Evolutionary conservation across 2,888 invertebrate species (phyloP).

Genomic region (Drosophila multiciliata): DNA sequence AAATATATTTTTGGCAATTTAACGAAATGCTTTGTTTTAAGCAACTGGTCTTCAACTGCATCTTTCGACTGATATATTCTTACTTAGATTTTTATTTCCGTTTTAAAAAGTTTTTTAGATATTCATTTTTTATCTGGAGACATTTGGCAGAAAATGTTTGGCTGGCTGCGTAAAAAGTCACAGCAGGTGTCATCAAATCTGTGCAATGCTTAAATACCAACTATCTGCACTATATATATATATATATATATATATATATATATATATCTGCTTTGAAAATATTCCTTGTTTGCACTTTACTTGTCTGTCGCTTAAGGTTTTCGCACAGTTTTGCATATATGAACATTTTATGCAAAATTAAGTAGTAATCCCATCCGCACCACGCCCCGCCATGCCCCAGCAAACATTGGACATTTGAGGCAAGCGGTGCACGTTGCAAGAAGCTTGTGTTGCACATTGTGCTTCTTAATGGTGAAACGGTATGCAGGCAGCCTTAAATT

Average conservation of each 20-base stretch:
- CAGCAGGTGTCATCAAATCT: slow-evolving; percentile 47
- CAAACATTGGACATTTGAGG: slow-evolving; percentile 24
- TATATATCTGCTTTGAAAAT: slow-evolving; percentile 27
- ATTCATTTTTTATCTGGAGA: background rate
- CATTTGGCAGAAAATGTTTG: background rate
- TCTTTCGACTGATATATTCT: background rate
- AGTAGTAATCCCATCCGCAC: slow-evolving; percentile 3
- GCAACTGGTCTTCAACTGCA: background rate
- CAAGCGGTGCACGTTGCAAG: slow-evolving; percentile 43
- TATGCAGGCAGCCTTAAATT: slow-evolving; percentile 62
- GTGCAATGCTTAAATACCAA: slow-evolving; percentile 38
- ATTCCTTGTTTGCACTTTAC: slow-evolving; percentile 46
- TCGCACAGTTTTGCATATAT: slow-evolving; percentile 48
- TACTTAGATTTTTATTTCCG: background rate
- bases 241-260: slow-evolving; percentile 14
- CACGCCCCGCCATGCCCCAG: background rate
- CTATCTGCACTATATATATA: slow-evolving; percentile 29
- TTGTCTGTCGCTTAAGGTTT: slow-evolving; percentile 20
- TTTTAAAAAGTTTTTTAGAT: background rate
- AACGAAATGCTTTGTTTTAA: background rate
- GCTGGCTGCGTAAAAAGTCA: slow-evolving; percentile 21
- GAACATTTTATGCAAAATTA: slow-evolving; percentile 53
- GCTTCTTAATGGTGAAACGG: slow-evolving; percentile 55
- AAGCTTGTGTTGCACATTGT: slow-evolving; percentile 44
- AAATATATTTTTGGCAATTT: background rate